Evolutionary conservation across 2,113 vertebrate genomes (phyloP), one percentile per base, ranked within the genome.

Genomic region (Copsychus sechellarum): DNA sequence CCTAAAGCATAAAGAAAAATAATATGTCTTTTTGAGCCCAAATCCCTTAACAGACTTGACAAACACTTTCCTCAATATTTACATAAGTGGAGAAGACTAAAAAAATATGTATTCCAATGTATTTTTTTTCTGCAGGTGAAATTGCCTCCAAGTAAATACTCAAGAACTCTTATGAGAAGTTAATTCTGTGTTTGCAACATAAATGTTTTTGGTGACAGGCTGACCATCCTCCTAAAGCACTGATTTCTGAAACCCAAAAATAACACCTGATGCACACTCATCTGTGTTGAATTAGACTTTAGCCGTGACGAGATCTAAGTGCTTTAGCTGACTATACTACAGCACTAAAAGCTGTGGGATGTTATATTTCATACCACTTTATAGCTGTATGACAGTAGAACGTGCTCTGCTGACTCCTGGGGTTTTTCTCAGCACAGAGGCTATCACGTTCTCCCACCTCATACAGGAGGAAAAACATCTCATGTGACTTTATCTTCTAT

Each of bases 371-470:
- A 57, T 60, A 56, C 6, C 22, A 54, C 20, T 47, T 71, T 58
- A 29, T 33, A 74, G 14, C 23, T 81, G 11, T 28, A 16, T 70
- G 51, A 19, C 33, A 40, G 19, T 40, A n/a, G 57, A 66, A n/a
- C 48, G 47, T 29, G 9, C 7, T 70, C 3, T 48, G 64, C 33
- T 76, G 62, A 43, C 34, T 79, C 36, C 22, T 9, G 22, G 25
- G 13, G 3, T 4, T 5, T n/a, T 62, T 73, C 73, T 86, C 29
- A 70, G 12, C 7, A 56, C 13, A 43, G 8, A 26, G n/a, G 10
- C 20, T 47, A 16, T 51, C 3, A 4, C 0, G 0, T 70, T 81
- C 14, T 58, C 19, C 18, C 8, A 42, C 12, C 23, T 71, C 10
- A 61, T 74, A 36, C 3, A 3, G 23, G 14, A 61, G 5, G 12